These are phyloP conservation scores for Cavia aperea DNA, from an alignment of 2,113 vertebrate genomes.

Conservation along the genomic window DNA sequence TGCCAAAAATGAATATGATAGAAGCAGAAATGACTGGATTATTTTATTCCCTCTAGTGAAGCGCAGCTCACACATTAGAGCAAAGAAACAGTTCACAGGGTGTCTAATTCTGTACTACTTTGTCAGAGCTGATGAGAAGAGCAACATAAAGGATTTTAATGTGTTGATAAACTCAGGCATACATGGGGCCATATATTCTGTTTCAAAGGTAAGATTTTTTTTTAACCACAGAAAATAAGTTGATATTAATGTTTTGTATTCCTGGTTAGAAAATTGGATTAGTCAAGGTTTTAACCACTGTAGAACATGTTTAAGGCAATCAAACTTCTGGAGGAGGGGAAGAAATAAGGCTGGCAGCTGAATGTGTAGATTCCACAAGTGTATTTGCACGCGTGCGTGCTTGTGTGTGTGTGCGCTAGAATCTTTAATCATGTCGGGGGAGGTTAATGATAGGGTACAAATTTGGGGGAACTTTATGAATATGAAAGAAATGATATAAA, in stretches of 20 bases:
- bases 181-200: neutral
- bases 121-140: conserved; percentile 55
- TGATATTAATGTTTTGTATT: conserved; percentile 28
- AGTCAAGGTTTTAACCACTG: conserved; percentile 35
- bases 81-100: conserved; percentile 49
- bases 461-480: neutral
- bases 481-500: neutral
- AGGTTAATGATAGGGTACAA: neutral
- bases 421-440: neutral
- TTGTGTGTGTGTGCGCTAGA: too few relatives aligned
- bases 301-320: conserved; percentile 39
- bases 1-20: conserved; percentile 67
- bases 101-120: conserved; percentile 39
- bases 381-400: neutral
- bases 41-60: conserved; percentile 70
- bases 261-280: conserved; percentile 21
- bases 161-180: conserved; percentile 35
- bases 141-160: conserved; percentile 35
- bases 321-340: neutral
- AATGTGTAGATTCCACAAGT: neutral
- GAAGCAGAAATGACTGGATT: conserved; percentile 70
- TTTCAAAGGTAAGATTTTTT: conserved; percentile 5
- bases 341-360: neutral
- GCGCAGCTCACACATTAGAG: conserved; percentile 33
- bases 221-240: conserved; percentile 10